phyloP scores from a whole-genome alignment of 2,888 invertebrate genomes.

The Tanytarsus gracilentus region DNA sequence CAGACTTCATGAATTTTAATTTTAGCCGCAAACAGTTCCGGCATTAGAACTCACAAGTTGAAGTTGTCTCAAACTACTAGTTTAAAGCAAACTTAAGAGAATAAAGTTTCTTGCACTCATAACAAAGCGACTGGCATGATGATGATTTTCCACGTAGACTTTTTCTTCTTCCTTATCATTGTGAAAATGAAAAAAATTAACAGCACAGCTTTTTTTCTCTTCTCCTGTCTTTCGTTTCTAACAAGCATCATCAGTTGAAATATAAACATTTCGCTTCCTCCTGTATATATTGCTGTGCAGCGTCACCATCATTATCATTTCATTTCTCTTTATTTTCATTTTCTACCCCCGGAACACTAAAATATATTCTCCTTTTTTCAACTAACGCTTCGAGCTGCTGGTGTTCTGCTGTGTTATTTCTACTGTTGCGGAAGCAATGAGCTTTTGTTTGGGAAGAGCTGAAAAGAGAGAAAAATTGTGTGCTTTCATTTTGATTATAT shows the following conservation, averaged over 20 bases:
- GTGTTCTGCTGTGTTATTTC: too few species aligned
- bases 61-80: too few species aligned
- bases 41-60: too few species aligned
- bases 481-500: neutral
- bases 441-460: neutral
- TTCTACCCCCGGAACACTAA: neutral
- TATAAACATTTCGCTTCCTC: neutral
- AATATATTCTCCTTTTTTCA: too few species aligned
- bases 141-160: too few species aligned
- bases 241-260: slow-evolving; percentile 7
- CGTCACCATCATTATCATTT: neutral
- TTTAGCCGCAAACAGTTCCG: neutral
- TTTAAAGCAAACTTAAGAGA: too few species aligned
- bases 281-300: neutral
- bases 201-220: neutral
- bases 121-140: too few species aligned
- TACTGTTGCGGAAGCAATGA: too few species aligned
- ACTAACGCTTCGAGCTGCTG: too few species aligned
- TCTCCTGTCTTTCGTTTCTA: neutral
- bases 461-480: neutral
- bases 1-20: too few species aligned
- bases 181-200: neutral
- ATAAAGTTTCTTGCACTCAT: too few species aligned
- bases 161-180: slow-evolving; percentile 5
- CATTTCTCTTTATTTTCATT: neutral